phyloP scores from a whole-genome alignment of 2,797 vertebrate species.

The Liasis olivaceus region DNA sequence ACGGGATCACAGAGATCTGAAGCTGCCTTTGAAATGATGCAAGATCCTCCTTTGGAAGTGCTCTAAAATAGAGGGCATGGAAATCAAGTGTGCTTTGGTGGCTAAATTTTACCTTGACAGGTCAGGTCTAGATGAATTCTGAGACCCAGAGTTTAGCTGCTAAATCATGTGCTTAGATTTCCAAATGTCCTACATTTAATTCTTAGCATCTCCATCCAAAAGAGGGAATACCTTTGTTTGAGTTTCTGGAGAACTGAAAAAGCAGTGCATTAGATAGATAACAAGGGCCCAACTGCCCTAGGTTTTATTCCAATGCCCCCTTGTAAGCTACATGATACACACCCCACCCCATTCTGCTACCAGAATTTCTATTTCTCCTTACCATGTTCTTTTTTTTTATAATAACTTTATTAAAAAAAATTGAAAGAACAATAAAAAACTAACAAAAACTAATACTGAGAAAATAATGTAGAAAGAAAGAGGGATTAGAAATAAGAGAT shows the following conservation, averaged over 20 bases:
- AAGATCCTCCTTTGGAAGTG: neutral
- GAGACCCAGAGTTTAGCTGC: neutral
- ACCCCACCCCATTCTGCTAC: neutral
- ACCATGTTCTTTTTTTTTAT: neutral
- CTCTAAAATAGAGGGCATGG: neutral
- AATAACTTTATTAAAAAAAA: neutral
- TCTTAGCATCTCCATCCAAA: neutral
- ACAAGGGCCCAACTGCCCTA: neutral
- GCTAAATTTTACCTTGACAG: neutral
- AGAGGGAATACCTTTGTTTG: neutral
- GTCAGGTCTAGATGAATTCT: neutral
- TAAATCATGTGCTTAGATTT: neutral
- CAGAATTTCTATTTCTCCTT: neutral
- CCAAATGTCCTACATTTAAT: neutral
- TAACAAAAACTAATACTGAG: too few species aligned
- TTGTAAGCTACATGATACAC: neutral
- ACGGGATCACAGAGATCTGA: neutral
- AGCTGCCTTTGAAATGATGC: neutral
- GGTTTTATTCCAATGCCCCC: neutral
- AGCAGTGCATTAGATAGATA: too few species aligned
- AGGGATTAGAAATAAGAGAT: too few species aligned
- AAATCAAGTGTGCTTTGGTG: neutral
- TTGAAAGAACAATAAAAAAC: too few species aligned
- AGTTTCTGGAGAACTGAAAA: neutral
- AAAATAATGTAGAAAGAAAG: too few species aligned